Percentiles rank a stretch among this genome's conserved stretches.
These are phyloP conservation scores for Dendroctonus valens DNA, from an alignment of 1,140 invertebrate genomes.

Conservation along the genomic window DNA sequence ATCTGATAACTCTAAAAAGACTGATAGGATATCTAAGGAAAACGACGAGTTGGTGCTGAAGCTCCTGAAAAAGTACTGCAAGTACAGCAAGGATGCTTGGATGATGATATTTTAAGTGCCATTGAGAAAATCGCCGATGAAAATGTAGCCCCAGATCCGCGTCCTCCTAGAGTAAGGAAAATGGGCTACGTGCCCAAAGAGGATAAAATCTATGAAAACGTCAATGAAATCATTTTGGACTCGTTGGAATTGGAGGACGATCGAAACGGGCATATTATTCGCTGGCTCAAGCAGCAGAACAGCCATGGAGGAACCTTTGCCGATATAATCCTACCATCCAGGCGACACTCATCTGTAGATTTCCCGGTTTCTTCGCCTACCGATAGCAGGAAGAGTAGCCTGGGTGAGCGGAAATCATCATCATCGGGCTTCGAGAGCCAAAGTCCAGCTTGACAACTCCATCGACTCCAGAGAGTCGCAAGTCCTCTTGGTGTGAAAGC, in stretches of 20 bases:
- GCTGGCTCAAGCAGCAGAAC: conserved; percentile 50
- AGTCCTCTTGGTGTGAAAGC: conserved; percentile 40
- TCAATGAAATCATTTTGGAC: conserved; percentile 36
- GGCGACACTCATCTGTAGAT: conserved; percentile 37
- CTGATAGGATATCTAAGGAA: conserved; percentile 42
- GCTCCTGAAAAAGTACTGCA: conserved; percentile 48
- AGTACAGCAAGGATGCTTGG: conserved; percentile 47
- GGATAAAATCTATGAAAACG: conserved; percentile 48
- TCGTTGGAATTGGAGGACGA: conserved; percentile 41
- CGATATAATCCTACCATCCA: conserved; percentile 28
- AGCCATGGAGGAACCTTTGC: conserved; percentile 26
- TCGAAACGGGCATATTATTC: conserved; percentile 48
- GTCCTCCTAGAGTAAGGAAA: conserved; percentile 41
- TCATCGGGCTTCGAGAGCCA: conserved; percentile 44
- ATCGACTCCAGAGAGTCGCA: conserved; percentile 41
- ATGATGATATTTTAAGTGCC: conserved; percentile 47
- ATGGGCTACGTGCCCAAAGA: conserved; percentile 46
- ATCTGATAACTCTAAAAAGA: conserved; percentile 41
- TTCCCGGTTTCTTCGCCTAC: conserved; percentile 40
- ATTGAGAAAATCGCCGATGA: conserved; percentile 43
- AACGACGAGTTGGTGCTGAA: conserved; percentile 48
- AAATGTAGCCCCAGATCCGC: conserved; percentile 13
- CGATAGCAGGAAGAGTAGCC: conserved; percentile 43
- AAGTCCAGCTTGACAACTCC: conserved; percentile 43
- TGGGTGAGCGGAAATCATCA: conserved; percentile 38